Evolutionary conservation across 2,888 invertebrate genomes (phyloP).

Genomic region (Corbicula japonica): DNA sequence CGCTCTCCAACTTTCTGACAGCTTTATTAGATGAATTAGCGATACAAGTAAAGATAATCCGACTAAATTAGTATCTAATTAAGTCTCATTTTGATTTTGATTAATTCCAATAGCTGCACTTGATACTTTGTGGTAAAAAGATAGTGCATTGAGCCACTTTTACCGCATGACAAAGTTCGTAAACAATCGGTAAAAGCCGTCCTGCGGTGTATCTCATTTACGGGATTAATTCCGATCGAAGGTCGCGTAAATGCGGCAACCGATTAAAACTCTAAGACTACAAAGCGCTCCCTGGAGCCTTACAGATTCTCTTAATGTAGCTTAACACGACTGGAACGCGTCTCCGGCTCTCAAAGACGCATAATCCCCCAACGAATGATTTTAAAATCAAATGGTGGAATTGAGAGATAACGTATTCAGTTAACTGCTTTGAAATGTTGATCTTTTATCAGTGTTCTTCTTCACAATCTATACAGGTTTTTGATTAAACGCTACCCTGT

Average conservation of each 20-base stretch:
- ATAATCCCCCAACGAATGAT: slow-evolving; percentile 37
- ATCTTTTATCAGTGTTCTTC: slow-evolving; percentile 13
- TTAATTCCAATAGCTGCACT: slow-evolving; percentile 38
- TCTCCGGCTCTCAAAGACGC: slow-evolving; percentile 24
- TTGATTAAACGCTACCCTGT: slow-evolving; percentile 36
- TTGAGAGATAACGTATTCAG: slow-evolving; percentile 13
- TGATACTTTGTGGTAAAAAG: slow-evolving; percentile 53
- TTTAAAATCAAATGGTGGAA: slow-evolving; percentile 14
- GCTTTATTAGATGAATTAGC: slow-evolving; percentile 34
- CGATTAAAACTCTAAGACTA: slow-evolving; percentile 14
- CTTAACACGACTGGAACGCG: slow-evolving; percentile 16
- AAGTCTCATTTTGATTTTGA: slow-evolving; percentile 41
- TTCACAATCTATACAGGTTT: slow-evolving; percentile 12
- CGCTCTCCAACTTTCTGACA: slow-evolving; percentile 12
- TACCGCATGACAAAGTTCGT: slow-evolving; percentile 25
- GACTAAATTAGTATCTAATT: slow-evolving; percentile 58
- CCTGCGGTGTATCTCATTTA: slow-evolving; percentile 46
- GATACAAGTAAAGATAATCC: slow-evolving; percentile 40
- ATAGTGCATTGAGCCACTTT: slow-evolving; percentile 28
- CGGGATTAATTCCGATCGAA: slow-evolving; percentile 54
- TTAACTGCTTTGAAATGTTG: slow-evolving; percentile 23
- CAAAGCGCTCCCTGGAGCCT: slow-evolving; percentile 22
- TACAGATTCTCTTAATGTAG: slow-evolving; percentile 18
- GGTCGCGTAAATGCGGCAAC: slow-evolving; percentile 38
- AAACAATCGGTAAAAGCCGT: slow-evolving; percentile 11